phyloP scores from a whole-genome alignment of 2,797 vertebrate genomes.

The Setipinna tenuifilis region DNA sequence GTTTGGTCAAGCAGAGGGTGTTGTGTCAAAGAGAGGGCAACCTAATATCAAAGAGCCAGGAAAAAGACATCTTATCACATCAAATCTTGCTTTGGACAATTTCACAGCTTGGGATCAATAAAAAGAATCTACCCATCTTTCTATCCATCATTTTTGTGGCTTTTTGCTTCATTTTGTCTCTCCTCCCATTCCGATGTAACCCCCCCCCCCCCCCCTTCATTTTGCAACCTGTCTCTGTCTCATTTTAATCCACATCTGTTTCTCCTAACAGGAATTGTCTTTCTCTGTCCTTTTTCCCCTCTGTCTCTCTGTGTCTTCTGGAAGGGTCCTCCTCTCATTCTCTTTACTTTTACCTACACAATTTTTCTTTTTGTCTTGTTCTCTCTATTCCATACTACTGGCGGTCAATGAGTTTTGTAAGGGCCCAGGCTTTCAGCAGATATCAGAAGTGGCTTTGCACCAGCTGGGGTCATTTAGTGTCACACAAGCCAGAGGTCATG shows the following conservation, averaged over 20 bases:
- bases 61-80: not conserved
- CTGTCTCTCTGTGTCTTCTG: not conserved
- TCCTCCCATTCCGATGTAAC: not conserved
- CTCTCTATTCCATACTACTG: slow-evolving; percentile 37
- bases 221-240: not conserved
- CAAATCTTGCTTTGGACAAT: too few relatives aligned
- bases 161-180: not conserved
- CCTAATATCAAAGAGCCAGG: not conserved
- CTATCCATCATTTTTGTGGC: too few relatives aligned
- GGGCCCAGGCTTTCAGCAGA: slow-evolving; percentile 45
- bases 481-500: slow-evolving; percentile 14
- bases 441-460: slow-evolving; percentile 57
- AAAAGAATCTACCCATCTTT: too few relatives aligned
- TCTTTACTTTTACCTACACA: slow-evolving; percentile 40
- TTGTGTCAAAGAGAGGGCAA: not conserved
- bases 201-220: too few relatives aligned
- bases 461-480: slow-evolving; percentile 39
- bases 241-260: too few relatives aligned
- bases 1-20: not conserved
- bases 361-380: too few relatives aligned
- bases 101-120: too few relatives aligned
- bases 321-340: not conserved
- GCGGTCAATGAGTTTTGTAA: slow-evolving; percentile 44
- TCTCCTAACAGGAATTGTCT: not conserved
- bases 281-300: not conserved